phyloP scores from a whole-genome alignment of 2,797 vertebrate genomes.

The Linurgus olivaceus region DNA sequence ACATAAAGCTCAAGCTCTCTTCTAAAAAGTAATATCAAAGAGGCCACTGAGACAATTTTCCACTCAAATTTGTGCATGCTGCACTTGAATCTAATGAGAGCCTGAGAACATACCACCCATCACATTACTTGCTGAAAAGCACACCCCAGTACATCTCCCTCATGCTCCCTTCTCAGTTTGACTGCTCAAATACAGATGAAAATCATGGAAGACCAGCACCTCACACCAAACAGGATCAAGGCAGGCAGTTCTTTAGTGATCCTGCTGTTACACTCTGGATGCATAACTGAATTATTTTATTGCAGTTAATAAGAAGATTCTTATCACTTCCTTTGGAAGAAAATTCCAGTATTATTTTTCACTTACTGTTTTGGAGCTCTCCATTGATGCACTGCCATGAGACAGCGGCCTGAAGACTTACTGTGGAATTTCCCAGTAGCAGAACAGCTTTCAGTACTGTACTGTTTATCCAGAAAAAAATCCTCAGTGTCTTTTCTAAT shows the following conservation, averaged over 20 bases:
- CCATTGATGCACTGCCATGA: neutral
- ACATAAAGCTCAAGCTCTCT: neutral
- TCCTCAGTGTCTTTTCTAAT: neutral
- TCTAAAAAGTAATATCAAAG: neutral
- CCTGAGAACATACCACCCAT: neutral
- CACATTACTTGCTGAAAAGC: neutral
- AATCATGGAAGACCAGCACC: neutral
- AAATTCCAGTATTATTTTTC: neutral
- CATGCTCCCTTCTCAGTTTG: neutral
- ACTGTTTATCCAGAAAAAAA: neutral
- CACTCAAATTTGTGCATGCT: neutral
- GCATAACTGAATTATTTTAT: neutral
- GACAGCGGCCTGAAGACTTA: neutral
- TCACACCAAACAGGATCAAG: neutral
- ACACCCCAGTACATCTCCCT: neutral
- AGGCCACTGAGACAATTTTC: neutral
- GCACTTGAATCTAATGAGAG: neutral
- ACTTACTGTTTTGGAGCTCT: neutral
- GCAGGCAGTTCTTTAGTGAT: neutral
- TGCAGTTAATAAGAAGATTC: neutral
- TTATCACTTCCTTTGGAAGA: neutral
- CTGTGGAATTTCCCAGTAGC: conserved; percentile 1
- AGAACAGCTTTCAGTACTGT: neutral
- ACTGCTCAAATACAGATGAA: neutral
- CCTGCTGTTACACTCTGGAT: neutral